These are phyloP conservation scores for Chymomyza fuscimana DNA, from an alignment of 2,888 invertebrate species.

Conservation along the genomic window DNA sequence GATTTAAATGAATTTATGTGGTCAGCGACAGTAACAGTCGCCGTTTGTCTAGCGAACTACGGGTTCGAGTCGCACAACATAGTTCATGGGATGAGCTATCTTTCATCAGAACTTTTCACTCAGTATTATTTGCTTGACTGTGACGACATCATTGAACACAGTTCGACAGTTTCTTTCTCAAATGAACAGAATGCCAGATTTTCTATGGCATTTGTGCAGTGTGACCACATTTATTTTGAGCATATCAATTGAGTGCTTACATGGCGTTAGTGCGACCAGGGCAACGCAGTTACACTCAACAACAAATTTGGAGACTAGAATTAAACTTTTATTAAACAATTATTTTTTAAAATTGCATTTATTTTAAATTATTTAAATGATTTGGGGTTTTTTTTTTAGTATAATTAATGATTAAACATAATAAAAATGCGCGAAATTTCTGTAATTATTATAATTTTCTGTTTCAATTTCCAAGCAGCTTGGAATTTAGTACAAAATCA, in stretches of 20 bases:
- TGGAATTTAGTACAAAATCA: no score
- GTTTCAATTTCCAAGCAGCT: no score
- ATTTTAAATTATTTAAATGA: no score
- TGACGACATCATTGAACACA: conserved; percentile 8
- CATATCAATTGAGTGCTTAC: conserved; percentile 40
- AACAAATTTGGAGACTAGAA: background rate
- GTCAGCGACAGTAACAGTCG: conserved; percentile 43
- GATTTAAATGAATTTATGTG: conserved; percentile 80
- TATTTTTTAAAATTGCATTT: no score
- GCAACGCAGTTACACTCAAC: conserved; percentile 2
- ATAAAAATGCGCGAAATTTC: no score
- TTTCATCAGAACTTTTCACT: conserved; percentile 18
- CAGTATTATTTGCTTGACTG: conserved; percentile 18
- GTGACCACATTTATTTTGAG: conserved; percentile 34
- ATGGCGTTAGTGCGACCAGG: conserved; percentile 11
- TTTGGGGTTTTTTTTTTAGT: no score
- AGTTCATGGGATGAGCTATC: conserved; percentile 2
- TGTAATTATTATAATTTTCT: no score
- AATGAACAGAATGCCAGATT: conserved; percentile 35
- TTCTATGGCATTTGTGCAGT: conserved; percentile 20
- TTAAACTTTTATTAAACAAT: no score
- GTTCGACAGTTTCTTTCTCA: background rate
- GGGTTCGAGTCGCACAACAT: background rate
- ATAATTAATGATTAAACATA: no score
- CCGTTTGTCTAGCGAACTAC: conserved; percentile 15